Conservation (phyloP, 2,113 vertebrate species). For the Chaenogobius annularis region DNA sequence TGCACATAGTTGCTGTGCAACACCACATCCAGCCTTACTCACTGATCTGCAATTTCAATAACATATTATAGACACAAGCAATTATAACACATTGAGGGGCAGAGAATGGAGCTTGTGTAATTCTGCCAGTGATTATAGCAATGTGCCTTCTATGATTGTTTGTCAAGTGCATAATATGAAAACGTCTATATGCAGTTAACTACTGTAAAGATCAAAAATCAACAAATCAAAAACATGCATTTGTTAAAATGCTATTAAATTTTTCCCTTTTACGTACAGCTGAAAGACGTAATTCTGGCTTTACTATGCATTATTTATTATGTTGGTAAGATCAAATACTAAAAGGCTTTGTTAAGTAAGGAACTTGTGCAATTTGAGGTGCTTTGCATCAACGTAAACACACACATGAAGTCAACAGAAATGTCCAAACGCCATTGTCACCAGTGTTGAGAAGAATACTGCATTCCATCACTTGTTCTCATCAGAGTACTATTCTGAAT, state of each 20-base stretch:
- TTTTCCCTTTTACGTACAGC: background rate
- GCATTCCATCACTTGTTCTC: no score
- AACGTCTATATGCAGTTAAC: background rate
- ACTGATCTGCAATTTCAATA: conserved; percentile 54
- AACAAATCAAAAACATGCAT: background rate
- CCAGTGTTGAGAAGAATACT: no score
- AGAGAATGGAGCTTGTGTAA: conserved; percentile 39
- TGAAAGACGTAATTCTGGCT: background rate
- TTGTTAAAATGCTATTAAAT: background rate
- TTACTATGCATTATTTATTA: background rate
- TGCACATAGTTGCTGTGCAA: conserved; percentile 53
- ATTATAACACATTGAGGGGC: conserved; percentile 63
- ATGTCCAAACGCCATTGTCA: no score
- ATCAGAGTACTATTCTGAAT: no score
- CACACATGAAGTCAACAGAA: no score
- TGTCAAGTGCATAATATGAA: background rate
- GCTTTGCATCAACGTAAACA: background rate
- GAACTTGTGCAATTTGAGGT: background rate
- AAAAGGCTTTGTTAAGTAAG: background rate
- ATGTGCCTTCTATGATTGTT: conserved; percentile 18
- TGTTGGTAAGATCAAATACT: background rate
- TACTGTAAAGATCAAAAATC: background rate
- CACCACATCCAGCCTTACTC: conserved; percentile 46
- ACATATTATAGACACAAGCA: conserved; percentile 57
- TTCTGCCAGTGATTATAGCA: conserved; percentile 58